Evolutionary conservation across 2,888 invertebrate species (phyloP), one percentile per base, ranked within the genome.

Genomic region (Pseudococcus jackbeardsleyi): DNA sequence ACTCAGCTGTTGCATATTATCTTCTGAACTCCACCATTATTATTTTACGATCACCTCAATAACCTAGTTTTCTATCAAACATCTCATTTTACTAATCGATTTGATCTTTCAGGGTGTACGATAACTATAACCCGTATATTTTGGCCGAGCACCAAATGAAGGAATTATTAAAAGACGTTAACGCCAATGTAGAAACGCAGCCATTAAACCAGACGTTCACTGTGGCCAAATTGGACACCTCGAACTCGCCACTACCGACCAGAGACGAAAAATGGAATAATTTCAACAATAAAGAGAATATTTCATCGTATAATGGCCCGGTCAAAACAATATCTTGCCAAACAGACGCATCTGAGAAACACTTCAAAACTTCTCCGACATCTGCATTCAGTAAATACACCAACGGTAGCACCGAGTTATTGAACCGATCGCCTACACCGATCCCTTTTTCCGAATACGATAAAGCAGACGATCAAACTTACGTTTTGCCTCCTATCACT

Each of bases 131-230:
- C 92, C 96, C 96, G 86, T 96, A 95, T 92, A 92, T 94, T 90
- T 94, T 95, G 90, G 96, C 96, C 84, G 95, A 96, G 92, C 94
- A 94, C 90, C 96, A 96, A 92, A 94, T 96, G 92, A 94, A 95
- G 92, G 96, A 96, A 91, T 93, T 96, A 54, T 94, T 96, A 92
- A 94, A 95, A 33, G 89, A 89, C n/a, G 68, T 86, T 19, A 84
- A 87, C 19, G 88, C 82, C 46, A 86, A 88, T 59, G 86, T 85
- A 46, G 88, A 89, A 19, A 85, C 86, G 54, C 87, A 87, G 12
- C 79, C 86, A 15, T 79, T 89, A 15, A 89, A 89, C 82, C 39
- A 39, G 48, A 86, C 54, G 11, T 54, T 33, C 9, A 85, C 89
- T 82, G 82, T 89, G 5, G 90, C 90, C 42, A 42, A 42, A 42